phyloP scores from a whole-genome alignment of 2,113 vertebrate genomes.

The Crotalus horridus region DNA sequence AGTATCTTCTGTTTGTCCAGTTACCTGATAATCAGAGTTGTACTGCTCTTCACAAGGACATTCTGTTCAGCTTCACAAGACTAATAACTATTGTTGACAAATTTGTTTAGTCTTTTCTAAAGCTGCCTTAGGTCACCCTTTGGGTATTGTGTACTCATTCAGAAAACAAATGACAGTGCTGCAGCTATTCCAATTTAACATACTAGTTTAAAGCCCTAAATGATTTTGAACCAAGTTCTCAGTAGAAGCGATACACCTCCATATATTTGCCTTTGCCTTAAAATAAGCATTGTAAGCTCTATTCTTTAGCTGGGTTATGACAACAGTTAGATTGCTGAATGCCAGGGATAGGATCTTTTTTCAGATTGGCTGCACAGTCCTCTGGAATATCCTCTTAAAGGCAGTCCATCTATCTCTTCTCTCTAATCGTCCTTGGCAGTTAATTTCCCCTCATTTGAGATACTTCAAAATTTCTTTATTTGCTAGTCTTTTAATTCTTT shows the following conservation, averaged over 20 bases:
- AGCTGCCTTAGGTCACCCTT: background rate
- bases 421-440: background rate
- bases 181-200: background rate
- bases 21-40: background rate
- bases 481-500: background rate
- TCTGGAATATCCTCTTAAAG: no score
- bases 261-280: background rate
- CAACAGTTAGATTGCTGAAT: background rate
- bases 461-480: background rate
- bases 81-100: background rate
- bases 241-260: background rate
- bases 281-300: background rate
- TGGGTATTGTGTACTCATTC: background rate
- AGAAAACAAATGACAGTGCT: background rate
- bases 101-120: background rate
- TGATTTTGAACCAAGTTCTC: background rate
- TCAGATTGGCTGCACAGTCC: background rate
- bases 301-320: no score
- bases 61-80: background rate
- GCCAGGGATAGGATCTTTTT: background rate
- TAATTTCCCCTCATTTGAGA: background rate
- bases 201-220: background rate
- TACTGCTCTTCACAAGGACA: background rate
- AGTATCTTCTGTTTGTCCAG: background rate
- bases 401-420: background rate